Conservation (phyloP, 1,140 invertebrate genomes). For the Drosophila gunungcola region DNA sequence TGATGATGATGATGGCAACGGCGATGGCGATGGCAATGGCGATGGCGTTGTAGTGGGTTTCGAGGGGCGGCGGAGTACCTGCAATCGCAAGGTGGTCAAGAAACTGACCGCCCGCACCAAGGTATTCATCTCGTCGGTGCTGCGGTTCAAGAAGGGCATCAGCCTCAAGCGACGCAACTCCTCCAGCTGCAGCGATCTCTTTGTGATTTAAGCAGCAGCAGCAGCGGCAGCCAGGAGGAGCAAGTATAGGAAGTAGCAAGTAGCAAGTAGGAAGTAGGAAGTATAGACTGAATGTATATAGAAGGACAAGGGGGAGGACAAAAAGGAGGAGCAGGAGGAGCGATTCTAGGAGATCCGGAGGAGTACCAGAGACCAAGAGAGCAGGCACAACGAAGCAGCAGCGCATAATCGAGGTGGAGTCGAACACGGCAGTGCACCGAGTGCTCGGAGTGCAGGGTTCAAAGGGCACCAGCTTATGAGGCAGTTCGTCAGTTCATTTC, state of each 20-base stretch:
- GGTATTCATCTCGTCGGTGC: slow-evolving; percentile 71
- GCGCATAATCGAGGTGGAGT: slow-evolving; percentile 5
- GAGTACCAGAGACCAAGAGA: not conserved
- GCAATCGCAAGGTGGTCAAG: slow-evolving; percentile 77
- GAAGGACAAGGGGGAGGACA: not conserved
- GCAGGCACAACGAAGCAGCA: slow-evolving; percentile 3
- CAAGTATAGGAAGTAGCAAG: not conserved
- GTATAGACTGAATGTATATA: slow-evolving; percentile 50
- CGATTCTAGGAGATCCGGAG: not conserved
- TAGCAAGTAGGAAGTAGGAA: slow-evolving; percentile 6
- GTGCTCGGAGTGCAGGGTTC: not conserved
- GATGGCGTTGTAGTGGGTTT: not conserved
- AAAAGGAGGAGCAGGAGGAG: not conserved
- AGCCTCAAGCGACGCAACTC: slow-evolving; percentile 77
- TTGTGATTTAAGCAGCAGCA: slow-evolving; percentile 83
- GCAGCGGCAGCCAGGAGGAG: not conserved
- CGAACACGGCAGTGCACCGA: not conserved
- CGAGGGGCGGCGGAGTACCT: slow-evolving; percentile 20
- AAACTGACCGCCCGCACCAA: slow-evolving; percentile 78
- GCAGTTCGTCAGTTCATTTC: not conserved
- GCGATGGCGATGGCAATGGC: not conserved
- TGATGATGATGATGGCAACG: no score
- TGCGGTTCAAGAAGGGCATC: slow-evolving; percentile 75
- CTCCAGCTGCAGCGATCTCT: slow-evolving; percentile 80
- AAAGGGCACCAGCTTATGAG: not conserved